Evolutionary conservation across 2,113 vertebrate species (phyloP).

Genomic region (Probosciger aterrimus): DNA sequence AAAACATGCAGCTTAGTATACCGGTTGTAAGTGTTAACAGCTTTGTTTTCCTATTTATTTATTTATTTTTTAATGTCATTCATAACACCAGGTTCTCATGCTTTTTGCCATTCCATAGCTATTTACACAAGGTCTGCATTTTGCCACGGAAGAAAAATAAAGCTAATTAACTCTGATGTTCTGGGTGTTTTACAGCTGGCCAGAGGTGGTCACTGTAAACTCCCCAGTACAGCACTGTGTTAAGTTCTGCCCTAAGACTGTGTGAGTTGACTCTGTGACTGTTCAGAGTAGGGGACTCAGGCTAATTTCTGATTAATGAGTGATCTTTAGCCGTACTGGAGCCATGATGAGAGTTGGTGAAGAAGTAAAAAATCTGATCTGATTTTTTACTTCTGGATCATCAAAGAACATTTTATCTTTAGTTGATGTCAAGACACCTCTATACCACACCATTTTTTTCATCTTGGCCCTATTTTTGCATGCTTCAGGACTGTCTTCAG

Average conservation of each 20-base stretch:
- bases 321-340: neutral
- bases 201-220: neutral
- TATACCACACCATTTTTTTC: no score
- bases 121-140: neutral
- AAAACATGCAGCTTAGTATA: neutral
- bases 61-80: neutral
- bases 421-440: neutral
- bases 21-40: neutral
- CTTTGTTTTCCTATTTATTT: neutral
- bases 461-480: neutral
- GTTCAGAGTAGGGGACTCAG: neutral
- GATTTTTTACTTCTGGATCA: neutral
- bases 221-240: accelerated
- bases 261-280: neutral
- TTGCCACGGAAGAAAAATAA: neutral
- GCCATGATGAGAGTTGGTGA: neutral
- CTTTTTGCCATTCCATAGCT: neutral
- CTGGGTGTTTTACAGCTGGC: neutral
- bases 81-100: neutral
- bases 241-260: neutral
- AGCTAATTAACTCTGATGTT: neutral
- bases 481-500: neutral
- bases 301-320: neutral
- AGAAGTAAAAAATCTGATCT: neutral
- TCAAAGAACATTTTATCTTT: neutral